Conservation (phyloP, 2,797 vertebrate species). For the Propithecus deckenii region DNA sequence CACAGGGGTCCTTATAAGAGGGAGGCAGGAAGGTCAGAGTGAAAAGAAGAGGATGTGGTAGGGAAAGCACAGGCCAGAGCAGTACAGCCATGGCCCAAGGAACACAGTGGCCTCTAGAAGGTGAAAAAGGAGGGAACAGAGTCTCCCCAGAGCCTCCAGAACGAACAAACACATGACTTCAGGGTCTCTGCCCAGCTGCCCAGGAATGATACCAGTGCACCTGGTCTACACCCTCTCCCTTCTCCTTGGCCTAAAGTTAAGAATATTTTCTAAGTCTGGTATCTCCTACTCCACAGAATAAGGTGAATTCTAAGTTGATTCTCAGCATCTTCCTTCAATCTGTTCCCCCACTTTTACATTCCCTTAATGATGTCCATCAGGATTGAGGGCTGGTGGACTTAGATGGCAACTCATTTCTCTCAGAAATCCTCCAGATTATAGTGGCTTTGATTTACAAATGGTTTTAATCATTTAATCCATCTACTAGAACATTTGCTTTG, state of each 20-base stretch:
- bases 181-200: neutral
- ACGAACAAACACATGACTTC: neutral
- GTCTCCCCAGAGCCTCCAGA: neutral
- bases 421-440: neutral
- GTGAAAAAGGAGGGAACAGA: neutral
- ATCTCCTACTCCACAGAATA: neutral
- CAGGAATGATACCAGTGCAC: neutral
- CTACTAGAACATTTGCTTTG: neutral
- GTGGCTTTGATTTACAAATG: neutral
- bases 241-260: neutral
- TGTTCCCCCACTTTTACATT: neutral
- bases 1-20: neutral
- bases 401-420: neutral
- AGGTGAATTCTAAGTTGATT: neutral
- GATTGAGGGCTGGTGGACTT: neutral
- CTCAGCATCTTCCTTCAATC: too few relatives aligned
- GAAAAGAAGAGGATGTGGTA: neutral
- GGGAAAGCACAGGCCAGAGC: neutral
- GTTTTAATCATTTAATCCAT: neutral
- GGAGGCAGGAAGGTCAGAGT: neutral
- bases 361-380: neutral
- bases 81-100: neutral
- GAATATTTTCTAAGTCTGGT: neutral
- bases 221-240: neutral
- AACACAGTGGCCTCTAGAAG: neutral